Conservation (phyloP, 2,888 invertebrate genomes). For the Linyphia triangularis region DNA sequence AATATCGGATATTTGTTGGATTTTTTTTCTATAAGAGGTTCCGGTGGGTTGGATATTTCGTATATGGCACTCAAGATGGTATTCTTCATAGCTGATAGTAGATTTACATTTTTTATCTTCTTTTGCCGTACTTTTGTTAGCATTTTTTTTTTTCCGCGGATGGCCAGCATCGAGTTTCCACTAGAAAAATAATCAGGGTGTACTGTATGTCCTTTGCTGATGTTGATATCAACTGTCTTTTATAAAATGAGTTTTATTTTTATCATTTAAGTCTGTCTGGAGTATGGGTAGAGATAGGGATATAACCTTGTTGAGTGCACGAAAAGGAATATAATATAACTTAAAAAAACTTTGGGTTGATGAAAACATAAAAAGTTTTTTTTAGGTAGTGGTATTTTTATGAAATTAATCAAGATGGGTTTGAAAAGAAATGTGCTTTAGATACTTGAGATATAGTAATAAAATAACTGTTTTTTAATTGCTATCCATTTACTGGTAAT, state of each 20-base stretch:
- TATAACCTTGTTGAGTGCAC: conserved; percentile 14
- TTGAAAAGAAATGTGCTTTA: too few species aligned
- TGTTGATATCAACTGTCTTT: conserved; percentile 29
- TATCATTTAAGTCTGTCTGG: conserved; percentile 1
- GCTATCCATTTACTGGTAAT: too few species aligned
- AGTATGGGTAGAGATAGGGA: neutral
- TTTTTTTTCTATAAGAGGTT: conserved; percentile 31
- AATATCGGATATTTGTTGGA: conserved; percentile 19
- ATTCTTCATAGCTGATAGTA: conserved; percentile 20
- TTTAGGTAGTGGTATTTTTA: too few species aligned
- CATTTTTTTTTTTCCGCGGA: neutral
- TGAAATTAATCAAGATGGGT: too few species aligned
- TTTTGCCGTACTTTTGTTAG: neutral
- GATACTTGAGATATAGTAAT: too few species aligned
- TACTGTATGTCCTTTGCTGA: conserved; percentile 21
- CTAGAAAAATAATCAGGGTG: conserved; percentile 57
- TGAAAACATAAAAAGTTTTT: too few species aligned
- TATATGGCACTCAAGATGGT: conserved; percentile 34
- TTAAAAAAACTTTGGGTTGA: too few species aligned
- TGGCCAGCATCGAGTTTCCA: conserved; percentile 40
- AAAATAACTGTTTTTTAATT: too few species aligned
- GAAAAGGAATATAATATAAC: conserved; percentile 18
- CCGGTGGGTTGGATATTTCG: neutral
- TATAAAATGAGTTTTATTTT: conserved; percentile 29
- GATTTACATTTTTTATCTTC: conserved; percentile 28